Evolutionary conservation across 2,797 vertebrate species (phyloP).

Genomic region (Typhlichthys subterraneus): DNA sequence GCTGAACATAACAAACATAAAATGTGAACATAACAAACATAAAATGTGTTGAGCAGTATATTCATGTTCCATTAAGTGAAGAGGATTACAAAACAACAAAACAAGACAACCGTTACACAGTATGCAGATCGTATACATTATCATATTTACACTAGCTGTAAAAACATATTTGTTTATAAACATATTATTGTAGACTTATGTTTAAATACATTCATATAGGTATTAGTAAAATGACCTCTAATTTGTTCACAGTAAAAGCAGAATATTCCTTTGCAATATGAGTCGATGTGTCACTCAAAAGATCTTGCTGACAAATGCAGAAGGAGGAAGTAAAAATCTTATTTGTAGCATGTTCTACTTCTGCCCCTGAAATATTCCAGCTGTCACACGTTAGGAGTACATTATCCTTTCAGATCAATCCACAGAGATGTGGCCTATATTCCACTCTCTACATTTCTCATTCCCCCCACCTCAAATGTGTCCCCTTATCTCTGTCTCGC

Average conservation of each 20-base stretch:
- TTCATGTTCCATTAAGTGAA: neutral
- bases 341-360: conserved; percentile 41
- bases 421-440: conserved; percentile 62
- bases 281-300: neutral
- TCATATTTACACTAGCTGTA: too few relatives aligned
- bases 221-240: neutral
- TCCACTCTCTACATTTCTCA: conserved; percentile 31
- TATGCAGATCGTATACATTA: neutral
- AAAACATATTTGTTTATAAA: too few relatives aligned
- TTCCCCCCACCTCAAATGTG: conserved; percentile 13
- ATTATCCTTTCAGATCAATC: conserved; percentile 58
- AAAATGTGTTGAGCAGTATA: neutral
- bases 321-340: conserved; percentile 7
- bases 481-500: conserved; percentile 49
- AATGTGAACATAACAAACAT: too few relatives aligned
- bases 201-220: too few relatives aligned
- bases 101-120: neutral
- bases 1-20: too few relatives aligned
- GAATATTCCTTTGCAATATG: neutral
- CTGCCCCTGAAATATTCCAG: conserved; percentile 32
- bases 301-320: conserved; percentile 8
- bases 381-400: conserved; percentile 57
- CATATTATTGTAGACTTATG: too few relatives aligned
- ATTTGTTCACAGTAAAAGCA: neutral
- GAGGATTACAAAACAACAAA: neutral